Evolutionary conservation across 2,113 vertebrate species (phyloP), one percentile per base, ranked within the genome.

Genomic region (Anolis carolinensis): DNA sequence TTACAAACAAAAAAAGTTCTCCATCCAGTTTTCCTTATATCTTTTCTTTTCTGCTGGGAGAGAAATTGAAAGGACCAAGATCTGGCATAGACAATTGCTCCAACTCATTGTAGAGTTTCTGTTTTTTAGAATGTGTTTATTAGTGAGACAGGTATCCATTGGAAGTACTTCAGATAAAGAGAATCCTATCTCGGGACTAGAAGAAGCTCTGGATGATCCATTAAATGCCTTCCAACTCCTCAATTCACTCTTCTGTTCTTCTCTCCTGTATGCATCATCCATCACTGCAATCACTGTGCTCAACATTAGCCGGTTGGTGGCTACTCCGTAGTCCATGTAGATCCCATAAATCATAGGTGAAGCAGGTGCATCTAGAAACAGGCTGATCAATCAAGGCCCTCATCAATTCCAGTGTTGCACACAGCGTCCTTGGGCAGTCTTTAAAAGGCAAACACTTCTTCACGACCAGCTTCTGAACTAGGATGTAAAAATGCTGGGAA

Each of bases 281-380:
- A 88, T 89, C 80, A 48, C 78, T 44, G 73, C 77, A 1, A 84
- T 85, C 62, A 88, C 32, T 77, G 10, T 72, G 7, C 74, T 88
- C 76, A 89, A 55, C 76, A 87, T 79, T 72, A 89, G 71, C 25
- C 90, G 83, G 67, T 88, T 81, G 39, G 84, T 79, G 82, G 90
- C 59, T 52, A 63, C 74, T 16, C 39, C 8, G 21, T 32, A 78
- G 48, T 32, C 36, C 73, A 82, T 74, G 78, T 91, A 89, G 55
- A 68, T 72, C 78, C 75, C 0, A 1, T 77, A 92, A 86, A 88
- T 48, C 30, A 62, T 8, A 74, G 80, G 52, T 59, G 81, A 84
- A 83, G 73, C 70, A 70, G 76, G 73, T 81, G 74, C 13, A 32
- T 86, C 85, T 44, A 76, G 85, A n/a, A 44, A 87, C 81, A 81